Percentiles rank a stretch among this genome's conserved stretches.
Conservation (phyloP, 2,113 vertebrate species). For the Catharus minimus region DNA sequence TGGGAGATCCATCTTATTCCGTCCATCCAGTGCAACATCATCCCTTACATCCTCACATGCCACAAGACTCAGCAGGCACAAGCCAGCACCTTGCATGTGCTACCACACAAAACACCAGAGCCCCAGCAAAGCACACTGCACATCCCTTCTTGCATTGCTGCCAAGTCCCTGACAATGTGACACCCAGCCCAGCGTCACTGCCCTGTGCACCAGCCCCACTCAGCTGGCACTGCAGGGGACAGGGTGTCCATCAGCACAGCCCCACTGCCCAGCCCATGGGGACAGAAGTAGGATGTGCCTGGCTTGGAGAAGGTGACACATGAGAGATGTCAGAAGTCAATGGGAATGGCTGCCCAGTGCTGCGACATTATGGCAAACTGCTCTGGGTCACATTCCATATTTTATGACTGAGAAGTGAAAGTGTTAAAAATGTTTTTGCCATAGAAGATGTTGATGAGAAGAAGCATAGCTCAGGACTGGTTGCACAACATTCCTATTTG, state of each 20-base stretch:
- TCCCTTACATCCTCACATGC: background rate
- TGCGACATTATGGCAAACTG: fast-evolving
- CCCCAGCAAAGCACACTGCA: fast-evolving
- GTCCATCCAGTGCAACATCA: no score
- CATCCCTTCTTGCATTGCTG: fast-evolving
- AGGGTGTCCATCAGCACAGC: background rate
- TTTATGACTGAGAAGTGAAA: background rate
- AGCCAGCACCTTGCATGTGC: background rate
- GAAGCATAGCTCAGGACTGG: background rate
- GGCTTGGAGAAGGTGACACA: background rate
- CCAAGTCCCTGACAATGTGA: background rate
- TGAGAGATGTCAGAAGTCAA: background rate
- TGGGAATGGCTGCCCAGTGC: background rate
- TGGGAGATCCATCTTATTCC: background rate
- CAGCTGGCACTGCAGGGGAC: background rate
- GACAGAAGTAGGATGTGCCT: background rate
- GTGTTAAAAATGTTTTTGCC: background rate
- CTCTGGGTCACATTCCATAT: background rate
- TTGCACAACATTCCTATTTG: background rate
- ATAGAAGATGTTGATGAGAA: background rate
- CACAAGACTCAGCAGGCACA: background rate
- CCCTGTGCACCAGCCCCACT: background rate
- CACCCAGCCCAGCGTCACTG: background rate
- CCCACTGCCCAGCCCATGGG: background rate
- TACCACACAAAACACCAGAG: background rate